Evolutionary conservation across 2,888 invertebrate genomes (phyloP).

Genomic region (Caenorhabditis angaria): DNA sequence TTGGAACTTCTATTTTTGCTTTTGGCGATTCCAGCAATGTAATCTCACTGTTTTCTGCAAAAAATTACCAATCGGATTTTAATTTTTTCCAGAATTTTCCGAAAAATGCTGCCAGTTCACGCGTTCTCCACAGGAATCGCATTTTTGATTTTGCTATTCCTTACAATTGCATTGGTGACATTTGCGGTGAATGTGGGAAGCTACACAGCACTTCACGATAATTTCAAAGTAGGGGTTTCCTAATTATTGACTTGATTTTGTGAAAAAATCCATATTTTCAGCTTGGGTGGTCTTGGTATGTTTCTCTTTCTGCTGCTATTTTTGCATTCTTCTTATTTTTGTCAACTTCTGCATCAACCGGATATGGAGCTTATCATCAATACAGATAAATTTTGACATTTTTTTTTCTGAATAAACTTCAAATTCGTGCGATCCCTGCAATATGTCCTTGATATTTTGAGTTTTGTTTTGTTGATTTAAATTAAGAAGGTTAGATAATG

Average conservation of each 20-base stretch:
- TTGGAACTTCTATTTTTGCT: constrained; percentile 35
- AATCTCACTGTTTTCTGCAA: not conserved
- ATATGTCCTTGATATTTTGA: too few species aligned
- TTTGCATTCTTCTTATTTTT: constrained; percentile 21
- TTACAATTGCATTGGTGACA: constrained; percentile 22
- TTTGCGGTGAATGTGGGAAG: constrained; percentile 22
- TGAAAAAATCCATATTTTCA: not conserved
- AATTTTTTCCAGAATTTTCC: constrained; percentile 34
- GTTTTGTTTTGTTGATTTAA: too few species aligned
- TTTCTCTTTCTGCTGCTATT: constrained; percentile 28
- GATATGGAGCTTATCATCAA: not conserved
- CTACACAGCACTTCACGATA: not conserved
- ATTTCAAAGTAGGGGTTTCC: constrained; percentile 25
- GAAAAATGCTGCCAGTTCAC: constrained; percentile 31
- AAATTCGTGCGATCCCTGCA: too few species aligned
- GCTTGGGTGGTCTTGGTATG: constrained; percentile 44
- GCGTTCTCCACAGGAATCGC: constrained; percentile 24
- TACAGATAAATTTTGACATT: too few species aligned
- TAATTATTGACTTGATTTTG: not conserved
- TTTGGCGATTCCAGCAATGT: constrained; percentile 33
- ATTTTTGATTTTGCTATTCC: constrained; percentile 30
- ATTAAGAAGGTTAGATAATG: too few species aligned
- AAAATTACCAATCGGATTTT: not conserved
- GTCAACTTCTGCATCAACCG: constrained; percentile 2
- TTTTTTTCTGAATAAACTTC: too few species aligned